These are phyloP conservation scores for Prinia subflava DNA, from an alignment of 2,113 vertebrate species.

Conservation along the genomic window DNA sequence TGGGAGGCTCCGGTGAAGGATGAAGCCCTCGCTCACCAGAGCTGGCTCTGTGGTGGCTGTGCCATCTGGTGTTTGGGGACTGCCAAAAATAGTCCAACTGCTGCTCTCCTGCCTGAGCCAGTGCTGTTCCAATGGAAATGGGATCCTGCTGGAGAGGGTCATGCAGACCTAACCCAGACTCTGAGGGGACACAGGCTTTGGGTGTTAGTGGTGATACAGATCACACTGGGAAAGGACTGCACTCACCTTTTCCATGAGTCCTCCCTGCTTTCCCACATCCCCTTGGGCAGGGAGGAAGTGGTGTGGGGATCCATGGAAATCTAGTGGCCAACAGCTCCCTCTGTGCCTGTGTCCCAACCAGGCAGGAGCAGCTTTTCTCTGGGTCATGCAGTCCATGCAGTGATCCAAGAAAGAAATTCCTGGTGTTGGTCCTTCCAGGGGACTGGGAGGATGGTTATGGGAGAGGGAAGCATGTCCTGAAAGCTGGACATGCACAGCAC, in stretches of 20 bases:
- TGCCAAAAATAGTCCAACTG: constrained; percentile 24
- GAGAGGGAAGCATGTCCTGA: not conserved
- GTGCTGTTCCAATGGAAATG: constrained; percentile 12
- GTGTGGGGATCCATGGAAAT: not conserved
- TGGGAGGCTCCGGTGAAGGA: not conserved
- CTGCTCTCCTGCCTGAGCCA: constrained; percentile 13
- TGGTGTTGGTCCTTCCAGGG: not conserved
- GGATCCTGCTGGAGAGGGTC: constrained; percentile 1
- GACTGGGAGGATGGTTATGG: not conserved
- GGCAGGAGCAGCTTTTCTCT: not conserved
- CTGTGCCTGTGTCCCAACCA: not conserved
- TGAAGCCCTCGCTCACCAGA: not conserved
- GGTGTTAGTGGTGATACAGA: not conserved
- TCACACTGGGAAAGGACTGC: not conserved
- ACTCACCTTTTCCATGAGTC: not conserved
- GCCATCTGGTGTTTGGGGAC: constrained; percentile 36
- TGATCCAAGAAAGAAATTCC: not conserved
- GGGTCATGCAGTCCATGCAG: not conserved
- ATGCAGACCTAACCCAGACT: not conserved
- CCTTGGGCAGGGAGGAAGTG: not conserved
- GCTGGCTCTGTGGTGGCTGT: not conserved
- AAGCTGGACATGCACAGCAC: not conserved
- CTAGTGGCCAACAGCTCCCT: not conserved
- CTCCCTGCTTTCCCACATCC: not conserved
- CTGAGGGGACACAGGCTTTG: not conserved